A percentile compares a stretch with the other conserved stretches of the same genome.
These are phyloP conservation scores for Laticauda laticaudata DNA, from an alignment of 2,113 vertebrate genomes.

Conservation along the genomic window DNA sequence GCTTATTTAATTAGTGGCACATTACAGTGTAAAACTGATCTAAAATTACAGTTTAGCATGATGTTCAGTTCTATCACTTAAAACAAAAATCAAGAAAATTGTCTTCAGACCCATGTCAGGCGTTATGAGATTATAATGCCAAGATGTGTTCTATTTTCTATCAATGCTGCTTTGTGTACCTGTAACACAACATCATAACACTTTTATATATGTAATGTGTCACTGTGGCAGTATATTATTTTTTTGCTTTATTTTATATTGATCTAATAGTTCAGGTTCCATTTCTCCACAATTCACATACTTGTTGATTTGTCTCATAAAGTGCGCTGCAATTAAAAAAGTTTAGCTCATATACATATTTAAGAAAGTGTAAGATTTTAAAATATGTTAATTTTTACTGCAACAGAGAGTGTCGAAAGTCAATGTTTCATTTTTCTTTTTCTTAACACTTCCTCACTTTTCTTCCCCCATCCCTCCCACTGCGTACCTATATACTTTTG, in stretches of 20 bases:
- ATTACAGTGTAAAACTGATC: neutral
- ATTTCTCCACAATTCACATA: neutral
- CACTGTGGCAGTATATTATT: neutral
- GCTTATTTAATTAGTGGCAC: neutral
- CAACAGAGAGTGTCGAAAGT: too few relatives aligned
- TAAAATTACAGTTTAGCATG: neutral
- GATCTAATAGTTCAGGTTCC: neutral
- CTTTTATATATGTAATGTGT: neutral
- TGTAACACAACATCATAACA: neutral
- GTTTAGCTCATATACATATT: neutral
- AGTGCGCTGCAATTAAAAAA: neutral
- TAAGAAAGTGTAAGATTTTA: neutral
- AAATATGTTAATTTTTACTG: too few relatives aligned
- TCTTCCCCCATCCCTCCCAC: too few relatives aligned
- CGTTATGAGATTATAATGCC: neutral
- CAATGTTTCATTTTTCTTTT: too few relatives aligned
- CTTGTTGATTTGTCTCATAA: neutral
- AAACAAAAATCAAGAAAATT: neutral
- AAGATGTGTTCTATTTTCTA: neutral
- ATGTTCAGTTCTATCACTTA: neutral
- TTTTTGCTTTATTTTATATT: neutral
- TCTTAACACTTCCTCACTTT: too few relatives aligned
- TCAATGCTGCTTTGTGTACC: neutral
- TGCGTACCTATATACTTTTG: too few relatives aligned
- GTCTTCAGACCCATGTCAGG: neutral